Conservation (phyloP, 2,113 vertebrate species). For the Isichthys henryi region DNA sequence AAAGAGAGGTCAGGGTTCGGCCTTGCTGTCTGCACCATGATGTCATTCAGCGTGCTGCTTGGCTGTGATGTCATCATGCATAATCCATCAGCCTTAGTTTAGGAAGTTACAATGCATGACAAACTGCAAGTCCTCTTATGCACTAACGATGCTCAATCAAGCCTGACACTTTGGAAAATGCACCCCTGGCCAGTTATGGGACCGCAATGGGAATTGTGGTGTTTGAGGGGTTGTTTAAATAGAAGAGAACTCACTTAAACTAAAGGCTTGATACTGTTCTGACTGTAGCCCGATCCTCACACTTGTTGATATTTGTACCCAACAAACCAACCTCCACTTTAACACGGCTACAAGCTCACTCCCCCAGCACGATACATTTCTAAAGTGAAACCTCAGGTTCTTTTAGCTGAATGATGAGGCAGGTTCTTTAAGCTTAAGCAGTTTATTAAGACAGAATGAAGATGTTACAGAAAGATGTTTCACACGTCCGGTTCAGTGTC, state of each 20-base stretch:
- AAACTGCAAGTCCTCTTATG: background rate
- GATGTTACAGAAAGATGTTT: too few species aligned
- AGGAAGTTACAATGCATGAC: background rate
- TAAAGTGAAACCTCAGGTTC: too few species aligned
- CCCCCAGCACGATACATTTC: background rate
- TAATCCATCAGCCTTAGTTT: background rate
- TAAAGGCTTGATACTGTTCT: background rate
- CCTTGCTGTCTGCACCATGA: background rate
- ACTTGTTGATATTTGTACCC: background rate
- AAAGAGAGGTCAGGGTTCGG: constrained; percentile 23
- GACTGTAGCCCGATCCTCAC: background rate
- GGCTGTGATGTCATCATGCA: background rate
- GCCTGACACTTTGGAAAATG: background rate
- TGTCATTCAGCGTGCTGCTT: background rate
- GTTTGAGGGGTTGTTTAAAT: background rate
- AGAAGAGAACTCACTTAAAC: background rate
- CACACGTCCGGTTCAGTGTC: too few species aligned
- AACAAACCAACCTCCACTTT: background rate
- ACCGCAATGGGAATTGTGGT: background rate
- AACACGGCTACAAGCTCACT: background rate
- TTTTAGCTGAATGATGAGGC: too few species aligned
- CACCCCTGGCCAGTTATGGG: background rate
- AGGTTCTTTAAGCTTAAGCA: too few species aligned
- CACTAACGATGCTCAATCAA: background rate
- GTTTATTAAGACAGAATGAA: too few species aligned